phyloP scores from a whole-genome alignment of 2,797 vertebrate species.

The Typhlichthys subterraneus region DNA sequence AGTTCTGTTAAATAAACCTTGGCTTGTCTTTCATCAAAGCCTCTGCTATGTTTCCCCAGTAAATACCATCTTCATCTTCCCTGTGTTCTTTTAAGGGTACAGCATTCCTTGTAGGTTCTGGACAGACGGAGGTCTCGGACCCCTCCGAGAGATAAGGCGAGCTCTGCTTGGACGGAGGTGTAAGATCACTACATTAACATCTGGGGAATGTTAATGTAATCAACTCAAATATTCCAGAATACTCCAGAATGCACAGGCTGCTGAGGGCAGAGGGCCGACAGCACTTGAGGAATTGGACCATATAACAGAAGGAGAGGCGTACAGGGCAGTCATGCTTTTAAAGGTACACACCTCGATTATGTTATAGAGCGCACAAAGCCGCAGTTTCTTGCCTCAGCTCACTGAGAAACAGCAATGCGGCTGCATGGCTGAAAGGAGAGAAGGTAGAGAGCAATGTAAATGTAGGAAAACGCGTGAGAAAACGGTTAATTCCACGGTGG shows the following conservation, averaged over 20 bases:
- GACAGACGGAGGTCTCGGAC: slow-evolving; percentile 10
- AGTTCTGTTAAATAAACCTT: slow-evolving; percentile 14
- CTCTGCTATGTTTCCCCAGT: slow-evolving; percentile 56
- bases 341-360: no score
- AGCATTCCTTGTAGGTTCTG: slow-evolving; percentile 28
- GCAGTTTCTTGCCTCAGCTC: slow-evolving; percentile 16
- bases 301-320: no score
- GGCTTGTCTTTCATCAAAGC: slow-evolving; percentile 43
- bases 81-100: slow-evolving; percentile 18
- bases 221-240: slow-evolving; percentile 59
- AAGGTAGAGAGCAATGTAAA: slow-evolving; percentile 26
- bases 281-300: no score
- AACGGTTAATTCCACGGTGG: not conserved
- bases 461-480: no score
- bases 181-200: slow-evolving; percentile 66
- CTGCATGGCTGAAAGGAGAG: not conserved
- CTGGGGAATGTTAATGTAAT: slow-evolving; percentile 72
- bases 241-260: slow-evolving; percentile 51
- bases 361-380: no score
- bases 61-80: slow-evolving; percentile 12
- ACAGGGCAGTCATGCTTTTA: no score
- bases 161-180: slow-evolving; percentile 48
- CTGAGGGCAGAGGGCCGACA: slow-evolving; percentile 18
- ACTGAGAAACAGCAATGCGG: not conserved
- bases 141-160: slow-evolving; percentile 24